Evolutionary conservation across 2,113 vertebrate species (phyloP).

Genomic region (Callospermophilus lateralis): DNA sequence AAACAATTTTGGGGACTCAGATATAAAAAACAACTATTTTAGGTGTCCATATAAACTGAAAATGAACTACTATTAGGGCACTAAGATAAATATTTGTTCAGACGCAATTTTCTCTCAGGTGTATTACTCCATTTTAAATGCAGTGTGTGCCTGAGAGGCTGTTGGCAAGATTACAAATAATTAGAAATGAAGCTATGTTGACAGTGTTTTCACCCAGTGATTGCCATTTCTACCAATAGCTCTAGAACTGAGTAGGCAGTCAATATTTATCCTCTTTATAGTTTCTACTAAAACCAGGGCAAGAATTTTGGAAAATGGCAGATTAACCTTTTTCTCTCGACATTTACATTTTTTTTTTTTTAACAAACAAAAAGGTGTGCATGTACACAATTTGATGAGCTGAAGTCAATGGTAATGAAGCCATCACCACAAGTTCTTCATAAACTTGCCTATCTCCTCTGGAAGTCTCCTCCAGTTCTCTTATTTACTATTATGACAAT

Average conservation of each 20-base stretch:
- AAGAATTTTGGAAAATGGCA: not conserved
- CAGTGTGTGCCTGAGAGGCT: not conserved
- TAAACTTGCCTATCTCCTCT: not conserved
- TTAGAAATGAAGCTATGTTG: not conserved
- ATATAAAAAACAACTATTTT: not conserved
- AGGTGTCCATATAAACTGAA: constrained; percentile 52
- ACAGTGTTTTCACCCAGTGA: not conserved
- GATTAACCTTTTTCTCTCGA: not conserved
- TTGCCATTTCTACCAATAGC: not conserved
- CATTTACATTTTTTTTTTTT: not conserved
- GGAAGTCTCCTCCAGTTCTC: not conserved
- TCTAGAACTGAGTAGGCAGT: not conserved
- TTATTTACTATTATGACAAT: not conserved
- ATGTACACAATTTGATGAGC: not conserved
- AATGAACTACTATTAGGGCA: not conserved
- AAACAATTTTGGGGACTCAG: not conserved
- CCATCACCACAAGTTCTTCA: not conserved
- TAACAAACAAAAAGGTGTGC: not conserved
- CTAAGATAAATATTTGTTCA: not conserved
- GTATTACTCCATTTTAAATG: not conserved
- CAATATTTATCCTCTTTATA: not conserved
- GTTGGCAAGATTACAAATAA: constrained; percentile 13
- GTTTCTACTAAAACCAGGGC: not conserved
- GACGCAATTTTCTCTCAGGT: not conserved
- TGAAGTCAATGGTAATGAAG: not conserved